phyloP scores from a whole-genome alignment of 2,888 invertebrate species.

The Nomada goodeniana region DNA sequence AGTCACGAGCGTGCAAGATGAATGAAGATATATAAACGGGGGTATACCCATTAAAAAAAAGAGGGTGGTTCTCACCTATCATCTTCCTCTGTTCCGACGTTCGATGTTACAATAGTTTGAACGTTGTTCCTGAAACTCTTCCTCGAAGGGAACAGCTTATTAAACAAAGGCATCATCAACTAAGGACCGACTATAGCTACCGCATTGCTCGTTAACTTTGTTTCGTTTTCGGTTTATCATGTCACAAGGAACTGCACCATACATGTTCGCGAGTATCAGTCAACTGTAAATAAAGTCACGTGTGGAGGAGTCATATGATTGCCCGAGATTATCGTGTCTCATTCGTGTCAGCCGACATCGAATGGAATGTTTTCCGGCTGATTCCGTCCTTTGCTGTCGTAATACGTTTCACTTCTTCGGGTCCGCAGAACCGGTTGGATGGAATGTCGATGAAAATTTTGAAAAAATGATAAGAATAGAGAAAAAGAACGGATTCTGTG shows the following conservation, averaged over 20 bases:
- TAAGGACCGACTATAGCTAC: conserved; percentile 68
- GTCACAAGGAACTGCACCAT: conserved; percentile 78
- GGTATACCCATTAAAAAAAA: conserved; percentile 7
- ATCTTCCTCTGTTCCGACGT: conserved; percentile 51
- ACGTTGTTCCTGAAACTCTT: conserved; percentile 83
- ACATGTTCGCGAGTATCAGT: conserved; percentile 77
- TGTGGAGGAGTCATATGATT: conserved; percentile 84
- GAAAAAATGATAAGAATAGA: conserved; percentile 19
- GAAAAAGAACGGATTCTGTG: conserved; percentile 1
- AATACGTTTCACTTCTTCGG: background rate
- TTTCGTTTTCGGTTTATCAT: conserved; percentile 75
- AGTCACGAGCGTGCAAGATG: background rate
- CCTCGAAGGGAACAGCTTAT: conserved; percentile 88
- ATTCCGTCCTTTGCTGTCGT: background rate
- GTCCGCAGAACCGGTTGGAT: conserved; percentile 18
- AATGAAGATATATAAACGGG: conserved; percentile 17
- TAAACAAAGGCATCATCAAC: conserved; percentile 90
- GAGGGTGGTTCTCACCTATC: conserved; percentile 73
- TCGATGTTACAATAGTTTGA: conserved; percentile 46
- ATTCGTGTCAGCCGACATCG: conserved; percentile 38
- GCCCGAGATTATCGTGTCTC: conserved; percentile 70
- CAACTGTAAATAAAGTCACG: conserved; percentile 85
- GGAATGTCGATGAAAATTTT: conserved; percentile 14
- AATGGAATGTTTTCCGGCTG: conserved; percentile 37
- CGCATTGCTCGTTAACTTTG: conserved; percentile 74